A percentile compares a stretch with the other conserved stretches of the same genome.
phyloP scores from a whole-genome alignment of 2,797 vertebrate species.

The Trachurus trachurus region DNA sequence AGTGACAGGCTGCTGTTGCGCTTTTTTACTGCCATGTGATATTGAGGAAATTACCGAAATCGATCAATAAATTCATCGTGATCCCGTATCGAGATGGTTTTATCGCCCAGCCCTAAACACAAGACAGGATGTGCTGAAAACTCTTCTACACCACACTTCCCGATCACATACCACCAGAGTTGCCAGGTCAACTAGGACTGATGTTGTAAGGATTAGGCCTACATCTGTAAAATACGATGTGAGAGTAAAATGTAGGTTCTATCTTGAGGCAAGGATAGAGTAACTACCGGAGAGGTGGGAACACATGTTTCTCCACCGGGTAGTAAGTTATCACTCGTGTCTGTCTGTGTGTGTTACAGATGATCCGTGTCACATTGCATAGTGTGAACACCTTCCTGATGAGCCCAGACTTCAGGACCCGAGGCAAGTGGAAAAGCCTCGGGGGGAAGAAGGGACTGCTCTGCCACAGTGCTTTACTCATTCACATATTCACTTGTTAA shows the following conservation, averaged over 20 bases:
- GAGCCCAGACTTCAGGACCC: slow-evolving; percentile 20
- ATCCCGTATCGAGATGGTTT: too few species aligned
- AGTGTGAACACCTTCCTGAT: slow-evolving; percentile 33
- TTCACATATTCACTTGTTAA: slow-evolving; percentile 11
- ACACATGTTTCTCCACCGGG: slow-evolving; percentile 3
- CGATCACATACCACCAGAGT: neutral
- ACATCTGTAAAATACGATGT: neutral
- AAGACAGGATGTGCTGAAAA: slow-evolving; percentile 7
- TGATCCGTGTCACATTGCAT: slow-evolving; percentile 37
- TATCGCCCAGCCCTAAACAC: too few species aligned
- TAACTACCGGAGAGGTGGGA: neutral
- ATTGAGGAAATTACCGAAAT: too few species aligned
- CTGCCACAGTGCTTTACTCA: slow-evolving; percentile 29
- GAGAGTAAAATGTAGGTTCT: neutral
- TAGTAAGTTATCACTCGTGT: slow-evolving; percentile 28
- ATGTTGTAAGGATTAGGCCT: neutral
- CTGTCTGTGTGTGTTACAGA: slow-evolving; percentile 14
- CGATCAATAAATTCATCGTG: too few species aligned
- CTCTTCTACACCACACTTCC: neutral
- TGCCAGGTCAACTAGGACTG: neutral
- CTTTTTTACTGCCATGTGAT: too few species aligned
- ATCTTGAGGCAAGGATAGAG: neutral
- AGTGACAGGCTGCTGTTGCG: too few species aligned
- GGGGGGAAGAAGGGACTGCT: slow-evolving; percentile 13
- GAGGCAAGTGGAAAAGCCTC: slow-evolving; percentile 42